phyloP scores from a whole-genome alignment of 1,140 invertebrate genomes.

The Apis mellifera region DNA sequence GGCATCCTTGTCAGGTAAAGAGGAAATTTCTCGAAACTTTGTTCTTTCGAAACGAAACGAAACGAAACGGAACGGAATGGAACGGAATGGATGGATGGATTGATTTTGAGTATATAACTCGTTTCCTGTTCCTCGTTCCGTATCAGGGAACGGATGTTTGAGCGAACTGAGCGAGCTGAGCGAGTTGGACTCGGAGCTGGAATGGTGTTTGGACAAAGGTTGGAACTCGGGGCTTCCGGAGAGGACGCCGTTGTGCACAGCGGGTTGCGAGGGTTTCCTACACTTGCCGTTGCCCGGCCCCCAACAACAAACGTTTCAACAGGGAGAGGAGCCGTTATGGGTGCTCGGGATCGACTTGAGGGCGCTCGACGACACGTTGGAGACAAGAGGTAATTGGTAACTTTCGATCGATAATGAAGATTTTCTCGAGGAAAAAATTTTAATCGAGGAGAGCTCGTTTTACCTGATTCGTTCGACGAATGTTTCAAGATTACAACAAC shows the following conservation, averaged over 20 bases:
- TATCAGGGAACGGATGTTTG: constrained; percentile 58
- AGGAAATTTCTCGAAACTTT: neutral
- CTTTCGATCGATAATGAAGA: neutral
- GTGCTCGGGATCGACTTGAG: constrained; percentile 79
- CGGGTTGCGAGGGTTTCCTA: constrained; percentile 79
- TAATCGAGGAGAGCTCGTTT: too few species aligned
- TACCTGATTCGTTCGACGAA: neutral
- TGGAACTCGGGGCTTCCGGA: constrained; percentile 77
- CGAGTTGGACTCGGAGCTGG: constrained; percentile 75
- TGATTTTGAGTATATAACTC: too few species aligned
- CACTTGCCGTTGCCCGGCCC: constrained; percentile 73
- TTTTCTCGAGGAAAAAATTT: too few species aligned
- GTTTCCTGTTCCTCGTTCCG: neutral
- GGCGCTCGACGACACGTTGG: constrained; percentile 71
- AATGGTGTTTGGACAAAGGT: constrained; percentile 77
- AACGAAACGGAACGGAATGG: too few species aligned
- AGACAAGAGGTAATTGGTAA: constrained; percentile 58
- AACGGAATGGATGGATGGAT: too few species aligned
- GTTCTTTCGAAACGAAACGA: too few species aligned
- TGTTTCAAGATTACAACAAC: constrained; percentile 77
- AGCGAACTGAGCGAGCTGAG: constrained; percentile 74
- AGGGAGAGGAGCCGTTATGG: constrained; percentile 74
- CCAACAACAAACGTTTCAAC: constrained; percentile 65
- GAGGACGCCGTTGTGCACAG: constrained; percentile 79
- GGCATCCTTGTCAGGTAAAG: constrained; percentile 52